A percentile compares a stretch with the other conserved stretches of the same genome.
Evolutionary conservation across 2,888 invertebrate species (phyloP).

Genomic region (Lissocephala sabroskyi): DNA sequence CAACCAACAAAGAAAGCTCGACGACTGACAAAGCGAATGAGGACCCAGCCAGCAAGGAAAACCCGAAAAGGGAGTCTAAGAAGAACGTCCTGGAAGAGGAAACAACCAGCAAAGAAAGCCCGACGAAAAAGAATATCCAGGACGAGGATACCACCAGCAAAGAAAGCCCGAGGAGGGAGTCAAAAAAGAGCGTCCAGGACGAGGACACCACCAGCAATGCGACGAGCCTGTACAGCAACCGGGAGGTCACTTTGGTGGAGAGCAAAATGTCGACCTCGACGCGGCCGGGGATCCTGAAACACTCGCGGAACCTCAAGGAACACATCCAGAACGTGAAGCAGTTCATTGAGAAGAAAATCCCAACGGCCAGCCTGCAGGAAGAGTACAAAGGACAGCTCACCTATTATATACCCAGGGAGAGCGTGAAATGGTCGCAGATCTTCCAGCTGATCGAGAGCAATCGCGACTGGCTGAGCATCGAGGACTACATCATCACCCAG

Average conservation of each 20-base stretch:
- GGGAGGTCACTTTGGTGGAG: too few species aligned
- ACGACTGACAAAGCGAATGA: not conserved
- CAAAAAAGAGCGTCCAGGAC: not conserved
- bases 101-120: not conserved
- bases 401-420: slow-evolving; percentile 75
- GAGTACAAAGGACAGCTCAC: slow-evolving; percentile 80
- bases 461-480: slow-evolving; percentile 75
- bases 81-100: not conserved
- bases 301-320: not conserved
- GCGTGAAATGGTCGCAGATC: slow-evolving; percentile 77
- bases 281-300: not conserved
- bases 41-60: not conserved
- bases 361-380: slow-evolving; percentile 66
- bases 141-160: not conserved
- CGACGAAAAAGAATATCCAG: too few species aligned
- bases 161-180: not conserved
- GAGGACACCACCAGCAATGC: too few species aligned
- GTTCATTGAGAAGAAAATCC: slow-evolving; percentile 14
- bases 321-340: slow-evolving; percentile 2
- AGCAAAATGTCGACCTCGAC: too few species aligned
- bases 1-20: not conserved
- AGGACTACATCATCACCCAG: slow-evolving; percentile 84
- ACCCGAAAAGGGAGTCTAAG: not conserved
- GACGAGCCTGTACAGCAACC: too few species aligned
- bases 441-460: slow-evolving; percentile 79